phyloP scores from a whole-genome alignment of 2,113 vertebrate genomes.

The Pseudolaguvia tuberculata region DNA sequence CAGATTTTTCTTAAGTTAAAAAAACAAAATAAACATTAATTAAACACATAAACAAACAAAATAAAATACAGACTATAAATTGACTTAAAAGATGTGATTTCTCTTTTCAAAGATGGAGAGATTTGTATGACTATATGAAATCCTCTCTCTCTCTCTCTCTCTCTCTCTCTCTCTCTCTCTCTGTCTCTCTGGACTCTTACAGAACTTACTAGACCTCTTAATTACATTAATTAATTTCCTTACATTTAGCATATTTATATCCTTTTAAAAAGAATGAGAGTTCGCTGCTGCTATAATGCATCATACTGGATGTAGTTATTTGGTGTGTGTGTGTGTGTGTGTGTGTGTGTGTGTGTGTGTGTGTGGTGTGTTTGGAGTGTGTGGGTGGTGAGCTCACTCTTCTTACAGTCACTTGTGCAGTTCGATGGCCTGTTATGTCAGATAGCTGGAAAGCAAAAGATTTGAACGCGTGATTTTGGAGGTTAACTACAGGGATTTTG shows the following conservation, averaged over 20 bases:
- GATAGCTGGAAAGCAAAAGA: constrained; percentile 3
- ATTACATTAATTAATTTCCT: neutral
- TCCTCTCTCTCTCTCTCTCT: neutral
- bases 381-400: constrained; percentile 34
- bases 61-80: no score
- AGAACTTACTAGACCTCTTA: neutral
- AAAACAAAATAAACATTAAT: neutral
- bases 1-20: neutral
- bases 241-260: neutral
- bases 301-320: neutral
- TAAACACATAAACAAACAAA: neutral
- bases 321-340: constrained; percentile 6
- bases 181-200: no score
- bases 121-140: no score
- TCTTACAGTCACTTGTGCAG: constrained; percentile 26
- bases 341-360: constrained; percentile 24
- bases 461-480: neutral
- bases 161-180: no score
- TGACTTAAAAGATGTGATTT: no score
- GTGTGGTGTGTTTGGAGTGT: constrained; percentile 24
- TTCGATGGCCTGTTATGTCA: constrained; percentile 24
- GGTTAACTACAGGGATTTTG: neutral
- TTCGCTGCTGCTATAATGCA: neutral
- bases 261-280: neutral
- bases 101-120: no score